A percentile compares a stretch with the other conserved stretches of the same genome.
These are phyloP conservation scores for Halictus quadricinctus DNA, from an alignment of 2,888 invertebrate species.

Conservation along the genomic window DNA sequence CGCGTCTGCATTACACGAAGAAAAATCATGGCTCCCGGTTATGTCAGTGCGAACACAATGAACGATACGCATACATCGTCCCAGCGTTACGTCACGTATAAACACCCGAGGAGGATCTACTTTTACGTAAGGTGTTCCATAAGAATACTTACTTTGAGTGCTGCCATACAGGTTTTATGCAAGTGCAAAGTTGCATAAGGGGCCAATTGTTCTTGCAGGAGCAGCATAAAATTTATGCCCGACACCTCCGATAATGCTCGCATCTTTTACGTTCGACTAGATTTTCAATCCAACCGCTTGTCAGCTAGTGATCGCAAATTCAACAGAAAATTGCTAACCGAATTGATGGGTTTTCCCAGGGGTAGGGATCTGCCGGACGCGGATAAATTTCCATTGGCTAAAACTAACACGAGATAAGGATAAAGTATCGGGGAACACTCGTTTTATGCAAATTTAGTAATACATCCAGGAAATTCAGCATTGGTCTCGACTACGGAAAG, in stretches of 20 bases:
- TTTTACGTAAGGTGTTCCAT: constrained; percentile 41
- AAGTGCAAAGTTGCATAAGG: constrained; percentile 58
- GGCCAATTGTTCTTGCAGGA: constrained; percentile 53
- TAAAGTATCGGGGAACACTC: constrained; percentile 15
- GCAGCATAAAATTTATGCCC: constrained; percentile 64
- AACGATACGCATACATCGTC: background rate
- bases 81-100: background rate
- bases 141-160: constrained; percentile 48
- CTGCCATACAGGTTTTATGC: constrained; percentile 53
- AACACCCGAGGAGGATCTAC: constrained; percentile 21
- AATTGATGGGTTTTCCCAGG: constrained; percentile 24
- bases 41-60: background rate
- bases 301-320: constrained; percentile 51
- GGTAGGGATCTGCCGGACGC: background rate
- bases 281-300: constrained; percentile 39
- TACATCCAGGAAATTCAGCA: background rate
- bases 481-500: background rate
- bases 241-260: constrained; percentile 57
- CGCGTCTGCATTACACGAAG: background rate
- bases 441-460: background rate
- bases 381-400: constrained; percentile 13
- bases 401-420: background rate
- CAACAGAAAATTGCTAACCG: constrained; percentile 47
- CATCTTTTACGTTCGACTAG: constrained; percentile 56
- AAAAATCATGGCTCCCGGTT: background rate